Base-by-base conservation (phyloP, 2,888 invertebrate genomes). In the Chymomyza caudatula region DNA sequence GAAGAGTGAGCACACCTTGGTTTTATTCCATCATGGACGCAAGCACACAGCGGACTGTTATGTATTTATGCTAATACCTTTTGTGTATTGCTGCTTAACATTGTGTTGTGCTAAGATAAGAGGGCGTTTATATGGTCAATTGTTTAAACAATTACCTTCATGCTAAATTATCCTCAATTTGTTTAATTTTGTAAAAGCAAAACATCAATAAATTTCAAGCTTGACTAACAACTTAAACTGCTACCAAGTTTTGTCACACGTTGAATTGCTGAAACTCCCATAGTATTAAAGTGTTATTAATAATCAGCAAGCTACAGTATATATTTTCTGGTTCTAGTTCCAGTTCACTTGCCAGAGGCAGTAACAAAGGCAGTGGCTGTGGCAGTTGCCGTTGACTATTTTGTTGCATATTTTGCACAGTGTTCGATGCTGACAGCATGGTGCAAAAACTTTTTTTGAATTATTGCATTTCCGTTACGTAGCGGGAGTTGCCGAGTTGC, bases 401-500 rank as follows among this genome's bases (percentile, higher is more conserved):
- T 47, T 47, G 47, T 47, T 17, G 47, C 47, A 19, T 19, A 47
- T 19, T 47, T n/a, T 47, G 15, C 17, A 17, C 15, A 47, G 47
- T 47, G 19, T 15, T 17, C 60, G 62, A 66, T 55, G 63, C 60
- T 72, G 69, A 63, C 62, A 65, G 59, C 47, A 13, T 54, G 51
- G 43, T 54, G 64, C 63, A 53, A 49, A 71, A 73, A 70, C 49
- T 72, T 74, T 63, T 43, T 58, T 57, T 72, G 67, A 82, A 67
- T 77, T 76, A 71, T 76, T 69, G 67, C 63, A 68, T 54, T 64
- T 51, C 29, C 3, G 11, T 11, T 8, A 37, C 29, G 29, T 11
- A 11, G 29, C 11, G 11, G 29, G 11, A 11, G 11, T 37, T 13
- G 3, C 29, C 2, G 29, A 4, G 11, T n/a, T 11, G 29, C 11